These are phyloP conservation scores for Pollenia angustigena DNA, from an alignment of 2,888 invertebrate species.

Conservation along the genomic window DNA sequence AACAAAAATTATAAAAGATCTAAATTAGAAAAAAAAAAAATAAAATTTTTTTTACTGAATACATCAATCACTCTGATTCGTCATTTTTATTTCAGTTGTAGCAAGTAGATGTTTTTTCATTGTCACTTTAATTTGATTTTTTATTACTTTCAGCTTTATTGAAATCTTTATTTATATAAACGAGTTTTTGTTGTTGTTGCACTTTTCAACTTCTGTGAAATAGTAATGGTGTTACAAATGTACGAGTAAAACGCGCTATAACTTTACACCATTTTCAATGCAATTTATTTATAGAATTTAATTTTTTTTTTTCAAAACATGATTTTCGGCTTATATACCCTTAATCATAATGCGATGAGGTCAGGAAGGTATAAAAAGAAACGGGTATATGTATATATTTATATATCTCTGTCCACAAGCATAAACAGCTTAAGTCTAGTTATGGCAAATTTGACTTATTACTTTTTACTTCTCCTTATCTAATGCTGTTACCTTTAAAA, in stretches of 20 bases:
- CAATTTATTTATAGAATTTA: neutral
- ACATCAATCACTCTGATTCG: neutral
- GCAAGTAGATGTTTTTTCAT: slow-evolving; percentile 1
- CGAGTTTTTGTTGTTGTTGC: slow-evolving; percentile 5
- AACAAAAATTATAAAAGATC: neutral
- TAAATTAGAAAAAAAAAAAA: neutral
- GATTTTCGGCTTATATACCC: too few species aligned
- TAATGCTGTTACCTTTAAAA: too few species aligned
- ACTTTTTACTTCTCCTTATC: too few species aligned
- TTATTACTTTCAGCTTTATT: slow-evolving; percentile 43
- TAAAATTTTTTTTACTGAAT: neutral
- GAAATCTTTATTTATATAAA: slow-evolving; percentile 22
- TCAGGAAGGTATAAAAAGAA: too few species aligned
- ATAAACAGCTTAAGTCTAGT: too few species aligned
- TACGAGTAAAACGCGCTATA: neutral
- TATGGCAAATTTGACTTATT: too few species aligned
- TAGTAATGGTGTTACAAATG: neutral
- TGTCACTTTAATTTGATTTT: slow-evolving; percentile 57
- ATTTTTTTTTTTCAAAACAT: too few species aligned
- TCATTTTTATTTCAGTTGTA: slow-evolving; percentile 4
- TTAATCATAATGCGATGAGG: too few species aligned
- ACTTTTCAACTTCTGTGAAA: slow-evolving; percentile 5
- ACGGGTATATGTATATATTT: too few species aligned
- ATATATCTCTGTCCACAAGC: too few species aligned
- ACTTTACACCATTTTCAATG: slow-evolving; percentile 24